Percentiles rank a stretch among this genome's conserved stretches.
Conservation (phyloP, 2,888 invertebrate genomes). For the Folsomia manolachei region DNA sequence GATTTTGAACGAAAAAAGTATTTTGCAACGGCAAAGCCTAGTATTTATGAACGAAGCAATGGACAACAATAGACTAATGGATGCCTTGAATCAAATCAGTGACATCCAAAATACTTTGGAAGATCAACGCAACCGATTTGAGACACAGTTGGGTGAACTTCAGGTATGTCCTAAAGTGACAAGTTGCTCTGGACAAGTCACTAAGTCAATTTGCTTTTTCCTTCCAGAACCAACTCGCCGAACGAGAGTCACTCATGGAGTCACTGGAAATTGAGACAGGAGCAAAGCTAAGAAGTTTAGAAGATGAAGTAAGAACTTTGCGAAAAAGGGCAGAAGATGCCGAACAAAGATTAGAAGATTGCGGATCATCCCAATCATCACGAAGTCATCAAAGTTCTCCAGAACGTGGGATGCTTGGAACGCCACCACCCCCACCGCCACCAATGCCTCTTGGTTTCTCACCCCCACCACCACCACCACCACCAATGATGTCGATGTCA, state of each 20-base stretch:
- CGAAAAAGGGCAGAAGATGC: conserved; percentile 39
- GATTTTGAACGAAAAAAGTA: conserved; percentile 46
- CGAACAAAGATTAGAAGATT: conserved; percentile 41
- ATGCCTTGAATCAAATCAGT: conserved; percentile 44
- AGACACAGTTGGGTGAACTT: conserved; percentile 33
- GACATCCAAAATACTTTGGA: conserved; percentile 44
- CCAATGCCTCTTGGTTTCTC: conserved; percentile 23
- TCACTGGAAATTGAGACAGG: conserved; percentile 32
- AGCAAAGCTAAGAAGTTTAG: conserved; percentile 38
- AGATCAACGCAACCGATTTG: conserved; percentile 44
- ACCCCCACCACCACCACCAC: conserved; percentile 36
- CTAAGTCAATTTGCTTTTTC: not conserved
- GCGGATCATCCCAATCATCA: not conserved
- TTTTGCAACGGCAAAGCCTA: conserved; percentile 43
- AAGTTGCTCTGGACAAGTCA: not conserved
- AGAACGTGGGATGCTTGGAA: not conserved
- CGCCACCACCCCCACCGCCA: conserved; percentile 29
- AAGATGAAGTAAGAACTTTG: conserved; percentile 35
- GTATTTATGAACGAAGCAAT: conserved; percentile 40
- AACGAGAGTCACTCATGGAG: conserved; percentile 39
- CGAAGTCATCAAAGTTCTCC: not conserved
- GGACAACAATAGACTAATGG: conserved; percentile 39
- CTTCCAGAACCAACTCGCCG: conserved; percentile 38
- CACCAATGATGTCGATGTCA: conserved; percentile 11
- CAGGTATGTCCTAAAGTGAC: conserved; percentile 22